Base-by-base conservation (phyloP, 37 sponge, comb jelly and placozoan species). In the Bolinopsis microptera region DNA sequence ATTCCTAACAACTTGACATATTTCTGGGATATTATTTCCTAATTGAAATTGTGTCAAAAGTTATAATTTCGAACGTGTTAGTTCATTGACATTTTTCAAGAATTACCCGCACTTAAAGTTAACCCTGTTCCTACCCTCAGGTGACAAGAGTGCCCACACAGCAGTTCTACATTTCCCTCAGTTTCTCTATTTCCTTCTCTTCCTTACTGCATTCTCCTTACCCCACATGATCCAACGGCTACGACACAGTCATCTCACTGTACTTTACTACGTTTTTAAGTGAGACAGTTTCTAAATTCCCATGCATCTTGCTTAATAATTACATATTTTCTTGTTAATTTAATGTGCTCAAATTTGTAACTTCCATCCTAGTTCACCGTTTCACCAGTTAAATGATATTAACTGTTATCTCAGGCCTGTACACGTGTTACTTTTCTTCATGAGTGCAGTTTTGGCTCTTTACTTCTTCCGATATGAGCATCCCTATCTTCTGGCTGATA, bases 401-500 rank as follows among this genome's bases (percentile, higher is more conserved):
- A n/a, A n/a, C n/a, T n/a, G n/a, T 24, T 72, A 30, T 27, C 5
- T 72, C 83, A 82, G 83, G 23, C 83, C 83, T 21, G 83, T 82
- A 30, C 83, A 82, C 38, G 83, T 82, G 0, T 3, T 35, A 2
- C 38, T 82, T 9, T 82, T 82, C 83, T 82, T 82, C 24, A 25
- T 94, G 3, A 38, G 94, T 5, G 39, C 76, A 32, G 38, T 88
- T 13, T 41, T 76, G 25, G 92, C 68, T 69, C n/a, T 72, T 26
- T 74, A 36, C 83, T 94, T 22, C 83, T 96, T 74, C 92, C 92
- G 69, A 13, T 68, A 94, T 25, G 96, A 76, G 32, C 98, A 98
- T 69, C 96, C 96, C 22, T 98, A 96, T 68, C 94, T 98, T 33
- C 86, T 96, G 36, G 97, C 96, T 67, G 98, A 98, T 93, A 98